Percentiles rank a stretch among this genome's conserved stretches.
Evolutionary conservation across 1,140 invertebrate genomes (phyloP).

Genomic region (Trichogramma pretiosum): DNA sequence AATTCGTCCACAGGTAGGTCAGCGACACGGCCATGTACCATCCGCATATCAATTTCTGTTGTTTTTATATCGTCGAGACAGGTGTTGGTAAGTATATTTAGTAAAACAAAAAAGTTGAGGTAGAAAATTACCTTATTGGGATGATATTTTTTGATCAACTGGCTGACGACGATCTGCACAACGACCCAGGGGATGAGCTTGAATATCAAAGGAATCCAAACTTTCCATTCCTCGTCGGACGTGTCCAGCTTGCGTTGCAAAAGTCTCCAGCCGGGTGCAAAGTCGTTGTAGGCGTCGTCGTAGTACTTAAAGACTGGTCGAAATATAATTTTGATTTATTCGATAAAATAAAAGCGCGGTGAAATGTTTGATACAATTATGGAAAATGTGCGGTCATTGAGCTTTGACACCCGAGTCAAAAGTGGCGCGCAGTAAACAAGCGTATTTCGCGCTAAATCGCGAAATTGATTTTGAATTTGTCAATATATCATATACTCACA

Average conservation of each 20-base stretch:
- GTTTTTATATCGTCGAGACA: too few species aligned
- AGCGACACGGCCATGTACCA: constrained; percentile 33
- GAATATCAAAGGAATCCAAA: constrained; percentile 39
- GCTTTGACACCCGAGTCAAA: too few species aligned
- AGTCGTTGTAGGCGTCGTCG: constrained; percentile 32
- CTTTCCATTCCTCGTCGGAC: constrained; percentile 49
- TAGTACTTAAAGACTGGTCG: too few species aligned
- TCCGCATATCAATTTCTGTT: constrained; percentile 12
- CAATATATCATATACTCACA: constrained; percentile 38
- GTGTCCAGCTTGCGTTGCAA: constrained; percentile 41
- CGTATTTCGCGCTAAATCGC: too few species aligned
- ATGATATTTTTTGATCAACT: constrained; percentile 28
- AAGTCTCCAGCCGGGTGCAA: constrained; percentile 40
- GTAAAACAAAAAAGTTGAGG: too few species aligned
- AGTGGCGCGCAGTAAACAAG: too few species aligned
- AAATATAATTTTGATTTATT: background rate
- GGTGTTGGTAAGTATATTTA: too few species aligned
- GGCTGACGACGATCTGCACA: constrained; percentile 35
- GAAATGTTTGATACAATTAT: too few species aligned
- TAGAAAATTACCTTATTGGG: constrained; percentile 19
- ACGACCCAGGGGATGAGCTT: constrained; percentile 38
- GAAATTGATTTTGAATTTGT: too few species aligned
- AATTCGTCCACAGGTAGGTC: constrained; percentile 27
- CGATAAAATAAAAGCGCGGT: constrained; percentile 9
- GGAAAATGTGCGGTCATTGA: too few species aligned